A percentile compares a stretch with the other conserved stretches of the same genome.
phyloP scores from a whole-genome alignment of 2,888 invertebrate species.

The Scaptomyza parva region DNA sequence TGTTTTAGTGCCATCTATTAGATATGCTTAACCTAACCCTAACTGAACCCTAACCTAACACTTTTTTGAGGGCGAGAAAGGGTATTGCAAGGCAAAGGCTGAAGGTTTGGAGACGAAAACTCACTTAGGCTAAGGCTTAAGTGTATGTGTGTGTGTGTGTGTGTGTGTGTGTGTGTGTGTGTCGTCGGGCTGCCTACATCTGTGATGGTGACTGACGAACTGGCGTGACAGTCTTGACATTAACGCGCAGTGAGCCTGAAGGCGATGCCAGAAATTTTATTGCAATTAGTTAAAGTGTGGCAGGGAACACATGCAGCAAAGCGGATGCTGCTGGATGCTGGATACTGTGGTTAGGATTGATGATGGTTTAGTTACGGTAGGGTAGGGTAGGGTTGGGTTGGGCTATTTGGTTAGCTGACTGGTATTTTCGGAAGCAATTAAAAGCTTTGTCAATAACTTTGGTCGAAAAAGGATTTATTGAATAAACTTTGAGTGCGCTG shows the following conservation, averaged over 20 bases:
- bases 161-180: conserved; percentile 1
- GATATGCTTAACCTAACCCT: not conserved
- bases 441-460: conserved; percentile 65
- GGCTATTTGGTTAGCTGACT: conserved; percentile 3
- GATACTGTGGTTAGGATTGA: not conserved
- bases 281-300: conserved; percentile 59
- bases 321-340: conserved; percentile 6
- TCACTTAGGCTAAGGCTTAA: not conserved
- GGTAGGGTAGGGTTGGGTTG: too few relatives aligned
- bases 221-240: conserved; percentile 49
- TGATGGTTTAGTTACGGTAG: too few relatives aligned
- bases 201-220: conserved; percentile 33
- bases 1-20: not conserved
- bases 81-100: conserved; percentile 10
- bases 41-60: not conserved
- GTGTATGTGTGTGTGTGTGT: not conserved
- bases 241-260: conserved; percentile 30
- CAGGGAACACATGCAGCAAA: conserved; percentile 24
- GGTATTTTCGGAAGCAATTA: conserved; percentile 62
- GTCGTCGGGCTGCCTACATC: conserved; percentile 17
- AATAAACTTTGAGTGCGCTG: conserved; percentile 56
- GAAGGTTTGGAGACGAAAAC: conserved; percentile 5
- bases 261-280: conserved; percentile 46
- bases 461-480: conserved; percentile 63
- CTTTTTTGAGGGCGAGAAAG: not conserved